A percentile compares a stretch with the other conserved stretches of the same genome.
Conservation (phyloP, 2,797 vertebrate genomes). For the Lepilemur ruficaudatus region DNA sequence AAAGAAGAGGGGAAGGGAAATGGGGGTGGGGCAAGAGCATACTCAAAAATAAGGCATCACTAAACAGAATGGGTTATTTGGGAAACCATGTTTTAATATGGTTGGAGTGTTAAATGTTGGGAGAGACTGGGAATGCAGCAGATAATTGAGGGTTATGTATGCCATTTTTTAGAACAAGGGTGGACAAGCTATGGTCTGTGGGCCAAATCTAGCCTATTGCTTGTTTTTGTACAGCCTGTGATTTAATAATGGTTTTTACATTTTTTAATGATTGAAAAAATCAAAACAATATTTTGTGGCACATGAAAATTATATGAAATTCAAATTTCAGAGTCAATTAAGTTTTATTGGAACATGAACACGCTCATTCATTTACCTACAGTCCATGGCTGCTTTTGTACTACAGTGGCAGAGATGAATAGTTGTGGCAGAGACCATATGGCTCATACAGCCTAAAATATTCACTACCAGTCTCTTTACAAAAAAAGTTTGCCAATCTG, state of each 20-base stretch:
- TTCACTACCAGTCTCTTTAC: neutral
- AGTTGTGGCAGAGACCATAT: neutral
- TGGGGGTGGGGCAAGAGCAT: neutral
- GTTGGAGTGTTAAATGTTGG: neutral
- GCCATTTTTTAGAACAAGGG: neutral
- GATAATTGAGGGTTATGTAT: neutral
- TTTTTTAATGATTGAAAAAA: slow-evolving; percentile 13
- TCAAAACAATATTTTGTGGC: slow-evolving; percentile 32
- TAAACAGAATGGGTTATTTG: neutral
- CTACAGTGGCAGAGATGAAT: neutral
- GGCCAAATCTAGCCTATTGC: neutral
- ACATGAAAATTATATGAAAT: slow-evolving; percentile 24
- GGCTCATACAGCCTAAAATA: slow-evolving; percentile 1
- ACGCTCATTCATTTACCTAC: slow-evolving; percentile 3
- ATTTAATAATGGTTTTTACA: neutral
- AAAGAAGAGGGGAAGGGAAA: neutral
- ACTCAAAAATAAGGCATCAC: neutral
- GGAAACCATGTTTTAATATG: neutral
- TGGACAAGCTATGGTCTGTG: neutral
- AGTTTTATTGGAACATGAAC: neutral
- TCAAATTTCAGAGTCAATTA: slow-evolving; percentile 23
- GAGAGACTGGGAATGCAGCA: neutral
- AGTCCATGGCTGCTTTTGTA: slow-evolving; percentile 9
- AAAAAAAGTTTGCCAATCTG: neutral
- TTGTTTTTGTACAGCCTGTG: neutral